phyloP scores from a whole-genome alignment of 2,888 invertebrate genomes.

The Anaspis maculata region DNA sequence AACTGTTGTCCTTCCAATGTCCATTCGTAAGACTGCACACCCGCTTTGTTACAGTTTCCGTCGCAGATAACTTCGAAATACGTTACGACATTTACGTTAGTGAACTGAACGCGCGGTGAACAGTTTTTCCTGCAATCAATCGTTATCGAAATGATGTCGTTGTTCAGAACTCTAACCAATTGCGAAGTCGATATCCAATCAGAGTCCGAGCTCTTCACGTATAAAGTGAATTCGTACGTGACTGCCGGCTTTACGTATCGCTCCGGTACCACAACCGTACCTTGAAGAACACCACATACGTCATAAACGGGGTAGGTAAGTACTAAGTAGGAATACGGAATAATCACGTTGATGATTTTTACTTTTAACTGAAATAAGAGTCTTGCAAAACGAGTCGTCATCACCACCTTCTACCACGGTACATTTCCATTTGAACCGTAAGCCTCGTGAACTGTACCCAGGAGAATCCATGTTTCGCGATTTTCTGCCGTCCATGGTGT shows the following conservation, averaged over 20 bases:
- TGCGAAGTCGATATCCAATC: slow-evolving; percentile 5
- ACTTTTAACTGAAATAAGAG: no score
- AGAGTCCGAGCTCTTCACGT: slow-evolving; percentile 1
- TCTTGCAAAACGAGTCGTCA: no score
- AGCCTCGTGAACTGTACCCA: no score
- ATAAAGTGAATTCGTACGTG: no score
- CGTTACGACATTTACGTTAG: slow-evolving; percentile 1
- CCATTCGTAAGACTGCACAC: slow-evolving; percentile 6
- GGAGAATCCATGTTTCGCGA: neutral
- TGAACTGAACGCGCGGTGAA: slow-evolving; percentile 4
- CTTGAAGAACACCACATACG: no score
- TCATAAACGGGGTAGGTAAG: no score
- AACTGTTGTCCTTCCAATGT: slow-evolving; percentile 1
- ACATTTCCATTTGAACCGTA: slow-evolving; percentile 8
- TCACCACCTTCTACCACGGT: neutral
- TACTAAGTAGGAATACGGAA: no score
- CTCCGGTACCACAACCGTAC: no score
- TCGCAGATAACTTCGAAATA: slow-evolving; percentile 5
- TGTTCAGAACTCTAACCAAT: slow-evolving; percentile 2
- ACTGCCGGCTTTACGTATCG: no score
- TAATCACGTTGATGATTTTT: no score
- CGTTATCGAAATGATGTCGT: slow-evolving; percentile 3
- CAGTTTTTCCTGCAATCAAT: slow-evolving; percentile 12
- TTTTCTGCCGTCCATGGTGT: neutral
- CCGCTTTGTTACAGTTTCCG: slow-evolving; percentile 3